Evolutionary conservation across 2,797 vertebrate genomes (phyloP).

Genomic region (Hypotaenidia philippensis): DNA sequence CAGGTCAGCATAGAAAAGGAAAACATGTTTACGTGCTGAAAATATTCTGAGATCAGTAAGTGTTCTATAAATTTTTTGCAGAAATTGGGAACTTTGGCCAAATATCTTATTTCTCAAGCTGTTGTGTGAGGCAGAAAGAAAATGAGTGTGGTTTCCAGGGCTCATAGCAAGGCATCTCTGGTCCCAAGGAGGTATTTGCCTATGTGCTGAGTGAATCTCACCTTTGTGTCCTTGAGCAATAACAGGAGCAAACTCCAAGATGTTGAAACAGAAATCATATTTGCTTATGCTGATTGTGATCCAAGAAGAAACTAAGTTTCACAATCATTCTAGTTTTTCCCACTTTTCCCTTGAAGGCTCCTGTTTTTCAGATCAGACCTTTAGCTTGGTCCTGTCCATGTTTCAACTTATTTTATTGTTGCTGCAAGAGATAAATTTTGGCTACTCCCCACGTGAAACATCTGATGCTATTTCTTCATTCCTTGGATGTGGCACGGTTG

Average conservation of each 20-base stretch:
- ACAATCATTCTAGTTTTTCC: background rate
- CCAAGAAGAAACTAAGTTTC: background rate
- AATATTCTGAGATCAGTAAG: background rate
- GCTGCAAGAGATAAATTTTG: conserved; percentile 6
- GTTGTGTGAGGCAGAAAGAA: background rate
- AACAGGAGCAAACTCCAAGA: background rate
- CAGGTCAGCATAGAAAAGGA: background rate
- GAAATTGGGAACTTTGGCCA: background rate
- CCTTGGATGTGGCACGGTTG: background rate
- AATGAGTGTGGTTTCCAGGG: background rate
- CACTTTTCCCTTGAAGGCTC: background rate
- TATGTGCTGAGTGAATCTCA: background rate
- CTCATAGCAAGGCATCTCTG: background rate
- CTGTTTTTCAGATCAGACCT: background rate
- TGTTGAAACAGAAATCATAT: background rate
- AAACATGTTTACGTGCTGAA: background rate
- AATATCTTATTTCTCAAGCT: background rate
- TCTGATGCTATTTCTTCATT: conserved; percentile 15
- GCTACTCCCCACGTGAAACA: conserved; percentile 8
- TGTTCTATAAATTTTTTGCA: background rate
- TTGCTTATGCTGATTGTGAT: background rate
- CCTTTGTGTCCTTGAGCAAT: background rate
- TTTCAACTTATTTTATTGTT: background rate
- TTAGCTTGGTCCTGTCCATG: background rate
- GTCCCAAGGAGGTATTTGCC: background rate